Evolutionary conservation across 2,888 invertebrate species (phyloP).

Genomic region (Bhutanitis thaidina): DNA sequence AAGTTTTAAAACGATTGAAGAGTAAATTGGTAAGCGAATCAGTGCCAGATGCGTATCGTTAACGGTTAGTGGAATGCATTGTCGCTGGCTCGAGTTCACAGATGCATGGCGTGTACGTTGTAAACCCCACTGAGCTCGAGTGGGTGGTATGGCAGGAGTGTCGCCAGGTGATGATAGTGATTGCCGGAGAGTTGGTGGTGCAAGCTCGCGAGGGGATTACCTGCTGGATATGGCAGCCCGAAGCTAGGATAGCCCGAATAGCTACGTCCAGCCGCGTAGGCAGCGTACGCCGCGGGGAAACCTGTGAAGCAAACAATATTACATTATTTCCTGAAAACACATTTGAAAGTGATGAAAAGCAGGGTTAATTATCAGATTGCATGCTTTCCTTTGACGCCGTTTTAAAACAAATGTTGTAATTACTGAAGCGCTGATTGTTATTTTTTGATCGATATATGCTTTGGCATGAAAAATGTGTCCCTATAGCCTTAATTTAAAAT

Average conservation of each 20-base stretch:
- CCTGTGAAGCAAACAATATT: conserved; percentile 82
- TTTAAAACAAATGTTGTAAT: conserved; percentile 33
- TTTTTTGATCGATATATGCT: conserved; percentile 42
- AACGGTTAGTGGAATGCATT: conserved; percentile 76
- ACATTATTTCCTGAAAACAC: conserved; percentile 36
- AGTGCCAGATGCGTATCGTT: conserved; percentile 52
- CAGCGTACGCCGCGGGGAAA: conserved; percentile 97
- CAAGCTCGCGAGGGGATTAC: conserved; percentile 92
- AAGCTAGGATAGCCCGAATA: conserved; percentile 99
- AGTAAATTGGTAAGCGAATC: conserved; percentile 52
- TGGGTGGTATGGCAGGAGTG: conserved; percentile 83
- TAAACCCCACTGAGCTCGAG: conserved; percentile 83
- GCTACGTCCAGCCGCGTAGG: conserved; percentile 97
- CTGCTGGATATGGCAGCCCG: conserved; percentile 98
- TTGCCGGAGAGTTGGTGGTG: conserved; percentile 84
- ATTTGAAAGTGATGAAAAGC: conserved; percentile 35
- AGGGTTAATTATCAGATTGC: conserved; percentile 48
- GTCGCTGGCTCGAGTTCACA: conserved; percentile 83
- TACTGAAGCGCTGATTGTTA: conserved; percentile 37
- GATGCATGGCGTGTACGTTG: conserved; percentile 89
- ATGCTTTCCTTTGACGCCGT: conserved; percentile 45
- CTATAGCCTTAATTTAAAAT: conserved; percentile 63
- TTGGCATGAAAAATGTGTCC: conserved; percentile 50
- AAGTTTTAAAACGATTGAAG: conserved; percentile 52
- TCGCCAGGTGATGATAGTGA: conserved; percentile 82